Base-by-base conservation (phyloP, 2,113 vertebrate genomes). In the Strigops habroptila region DNA sequence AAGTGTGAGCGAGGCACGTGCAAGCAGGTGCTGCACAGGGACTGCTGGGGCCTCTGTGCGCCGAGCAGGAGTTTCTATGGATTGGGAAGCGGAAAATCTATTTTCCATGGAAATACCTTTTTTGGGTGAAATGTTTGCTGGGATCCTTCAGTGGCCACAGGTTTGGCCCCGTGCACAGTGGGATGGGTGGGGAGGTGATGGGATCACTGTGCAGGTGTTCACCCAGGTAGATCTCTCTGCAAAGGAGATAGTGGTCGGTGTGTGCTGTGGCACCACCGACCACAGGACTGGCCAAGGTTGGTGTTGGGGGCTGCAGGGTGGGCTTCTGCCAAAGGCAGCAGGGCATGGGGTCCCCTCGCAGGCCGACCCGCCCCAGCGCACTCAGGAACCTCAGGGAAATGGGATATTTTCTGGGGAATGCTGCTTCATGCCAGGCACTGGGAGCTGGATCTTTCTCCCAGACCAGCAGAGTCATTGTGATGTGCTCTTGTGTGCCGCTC, bases 401-500 rank as follows among this genome's bases (percentile, higher is more conserved):
- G 6, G 3, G 43, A n/a, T 63, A 46, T 57, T 62, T 82, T 13
- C 55, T 51, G 77, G 57, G 28, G 27, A 35, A 4, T 3, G 0
- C 16, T 62, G 49, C 46, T n/a, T 59, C 0, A 0, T 49, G 43
- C 25, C 33, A 28, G 57, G 15, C 0, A 2, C 5, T 1, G 46
- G 53, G 57, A 85, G 51, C 51, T 9, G 21, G 1, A 18, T 35
- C 25, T 37, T 33, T 18, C 67, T 79, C 62, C 46, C 78, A 51
- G 17, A 19, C n/a, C 11, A 5, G 10, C 1, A 8, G 23, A 35
- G 23, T 31, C n/a, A 35, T 79, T 22, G 49, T 3, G 1, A 30
- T n/a, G 88, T 62, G 53, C 14, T 53, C 35, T 52, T 4, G 6
- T 39, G 60, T 3, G 2, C 65, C 0, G 0, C 60, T 51, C 44